Base-by-base conservation (phyloP, 2,797 vertebrate genomes). In the Oreochromis mossambicus region DNA sequence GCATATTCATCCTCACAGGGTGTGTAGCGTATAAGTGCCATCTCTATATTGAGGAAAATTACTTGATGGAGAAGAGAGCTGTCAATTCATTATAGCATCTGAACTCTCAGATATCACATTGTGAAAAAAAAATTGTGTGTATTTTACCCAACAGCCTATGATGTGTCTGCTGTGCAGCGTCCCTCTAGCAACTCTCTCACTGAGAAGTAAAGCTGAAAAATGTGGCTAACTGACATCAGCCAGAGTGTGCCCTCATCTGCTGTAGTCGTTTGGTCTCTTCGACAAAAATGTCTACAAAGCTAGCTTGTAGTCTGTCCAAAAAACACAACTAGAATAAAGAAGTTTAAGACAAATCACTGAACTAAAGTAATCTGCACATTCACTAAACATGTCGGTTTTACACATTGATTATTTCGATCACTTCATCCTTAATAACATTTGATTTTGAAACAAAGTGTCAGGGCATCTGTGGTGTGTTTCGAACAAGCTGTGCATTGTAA, bases 171-270 rank as follows among this genome's bases (percentile, higher is more conserved):
- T 82, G 81, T 83, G 77, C 61, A 66, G 76, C 77, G 78, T 52
- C 78, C n/a, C 80, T 85, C 86, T 56, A 51, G 83, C 79, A 41
- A 81, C 81, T 83, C 76, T 86, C 36, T 5, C 63, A 86, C 81
- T 80, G 85, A 87, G 87, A 87, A 41, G 66, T 46, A 70, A 87
- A 77, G 81, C 88, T 81, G 84, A 86, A 89, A 10, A 91, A 90
- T 79, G 77, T 87, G 78, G 81, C 79, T 38, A 54, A 81, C 78
- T 21, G 83, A 86, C 83, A 84, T 88, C 86, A 66, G 83, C 9
- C 10, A 83, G 56, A 85, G 84, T 66, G 86, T 63, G 76, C 79
- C 75, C 88, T 79, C 80, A 88, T 93, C 91, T 89, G 86, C 87
- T 87, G 83, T 73, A 73, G 83, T 79, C 85, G 81, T 84, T 86